These are phyloP conservation scores for Zaprionus obscuricornis DNA, from an alignment of 2,888 invertebrate genomes.

Conservation along the genomic window DNA sequence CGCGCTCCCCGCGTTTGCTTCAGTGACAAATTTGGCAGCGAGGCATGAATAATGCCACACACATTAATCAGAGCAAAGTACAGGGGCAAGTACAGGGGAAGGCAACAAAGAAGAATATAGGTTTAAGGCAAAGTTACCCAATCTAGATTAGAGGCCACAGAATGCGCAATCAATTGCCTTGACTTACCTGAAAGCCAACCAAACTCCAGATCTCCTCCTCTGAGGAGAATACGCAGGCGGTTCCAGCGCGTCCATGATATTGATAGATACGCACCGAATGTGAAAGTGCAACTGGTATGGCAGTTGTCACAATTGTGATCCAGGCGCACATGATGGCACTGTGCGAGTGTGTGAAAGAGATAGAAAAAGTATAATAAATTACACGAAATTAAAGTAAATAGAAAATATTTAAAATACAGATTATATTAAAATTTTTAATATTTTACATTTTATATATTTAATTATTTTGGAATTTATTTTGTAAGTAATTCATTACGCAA, in stretches of 20 bases:
- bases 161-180: slow-evolving; percentile 38
- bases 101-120: too few species aligned
- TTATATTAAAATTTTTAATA: too few species aligned
- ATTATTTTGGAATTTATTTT: too few species aligned
- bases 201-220: slow-evolving; percentile 85
- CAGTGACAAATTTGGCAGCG: slow-evolving; percentile 43
- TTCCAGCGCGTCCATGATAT: slow-evolving; percentile 86
- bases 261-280: slow-evolving; percentile 90
- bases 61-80: slow-evolving; percentile 39
- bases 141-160: slow-evolving; percentile 35
- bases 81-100: not conserved
- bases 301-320: slow-evolving; percentile 90
- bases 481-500: too few species aligned
- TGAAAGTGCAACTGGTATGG: slow-evolving; percentile 90
- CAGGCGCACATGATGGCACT: slow-evolving; percentile 91
- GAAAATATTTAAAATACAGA: too few species aligned
- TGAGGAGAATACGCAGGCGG: slow-evolving; percentile 88
- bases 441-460: too few species aligned
- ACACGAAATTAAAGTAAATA: slow-evolving; percentile 12
- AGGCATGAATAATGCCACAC: slow-evolving; percentile 40
- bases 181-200: slow-evolving; percentile 83
- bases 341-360: slow-evolving; percentile 2
- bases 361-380: slow-evolving; percentile 3
- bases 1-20: too few species aligned
- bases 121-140: too few species aligned